Conservation (phyloP, 2,888 invertebrate genomes). For the Nemurella pictetii region DNA sequence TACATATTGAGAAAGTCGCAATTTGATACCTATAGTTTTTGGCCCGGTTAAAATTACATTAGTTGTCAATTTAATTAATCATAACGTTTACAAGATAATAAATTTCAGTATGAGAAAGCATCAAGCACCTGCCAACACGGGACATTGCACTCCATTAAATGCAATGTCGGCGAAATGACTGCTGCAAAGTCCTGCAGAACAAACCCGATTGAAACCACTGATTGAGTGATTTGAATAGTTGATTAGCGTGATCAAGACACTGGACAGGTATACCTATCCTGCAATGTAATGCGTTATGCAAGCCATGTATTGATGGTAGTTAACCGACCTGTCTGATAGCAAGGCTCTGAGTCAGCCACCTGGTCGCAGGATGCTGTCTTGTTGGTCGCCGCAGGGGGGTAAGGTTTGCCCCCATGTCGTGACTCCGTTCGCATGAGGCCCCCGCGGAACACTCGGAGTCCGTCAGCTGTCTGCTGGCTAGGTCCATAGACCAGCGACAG, state of each 20-base stretch:
- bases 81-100: too few relatives aligned
- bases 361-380: slow-evolving; percentile 70
- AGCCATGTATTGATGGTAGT: neutral
- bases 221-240: neutral
- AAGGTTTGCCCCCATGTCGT: slow-evolving; percentile 65
- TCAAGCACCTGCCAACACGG: too few relatives aligned
- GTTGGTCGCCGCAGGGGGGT: slow-evolving; percentile 70
- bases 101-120: too few relatives aligned
- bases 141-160: neutral
- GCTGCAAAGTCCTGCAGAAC: neutral
- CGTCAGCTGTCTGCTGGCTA: slow-evolving; percentile 63
- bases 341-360: slow-evolving; percentile 66
- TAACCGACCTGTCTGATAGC: slow-evolving; percentile 70
- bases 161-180: neutral
- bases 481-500: slow-evolving; percentile 81
- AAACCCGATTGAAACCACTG: neutral
- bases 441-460: slow-evolving; percentile 67
- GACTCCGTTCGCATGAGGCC: slow-evolving; percentile 67
- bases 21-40: too few relatives aligned
- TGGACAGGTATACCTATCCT: too few relatives aligned
- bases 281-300: too few relatives aligned
- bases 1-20: too few relatives aligned
- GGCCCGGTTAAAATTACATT: too few relatives aligned
- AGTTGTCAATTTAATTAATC: too few relatives aligned
- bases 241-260: too few relatives aligned